These are phyloP conservation scores for Vesta saturnalis DNA, from an alignment of 2,888 invertebrate species.

Conservation along the genomic window DNA sequence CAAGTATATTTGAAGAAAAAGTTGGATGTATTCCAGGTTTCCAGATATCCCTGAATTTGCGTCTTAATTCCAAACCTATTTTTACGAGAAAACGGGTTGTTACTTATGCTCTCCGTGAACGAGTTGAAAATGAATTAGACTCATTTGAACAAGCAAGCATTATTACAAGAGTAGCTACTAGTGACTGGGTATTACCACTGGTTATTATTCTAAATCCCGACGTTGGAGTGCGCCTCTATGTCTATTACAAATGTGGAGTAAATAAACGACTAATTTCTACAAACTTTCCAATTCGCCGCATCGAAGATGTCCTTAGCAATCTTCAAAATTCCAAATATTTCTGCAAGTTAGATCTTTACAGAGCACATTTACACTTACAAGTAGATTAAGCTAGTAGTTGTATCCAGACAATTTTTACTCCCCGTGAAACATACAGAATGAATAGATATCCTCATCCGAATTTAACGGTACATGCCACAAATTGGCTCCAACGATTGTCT, in stretches of 20 bases:
- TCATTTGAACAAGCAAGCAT: neutral
- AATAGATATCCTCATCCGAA: neutral
- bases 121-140: neutral
- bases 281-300: too few relatives aligned
- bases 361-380: neutral
- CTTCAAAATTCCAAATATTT: too few relatives aligned
- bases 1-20: neutral
- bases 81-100: too few relatives aligned
- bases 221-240: neutral
- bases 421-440: neutral
- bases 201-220: neutral
- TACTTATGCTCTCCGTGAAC: neutral
- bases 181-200: neutral
- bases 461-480: neutral
- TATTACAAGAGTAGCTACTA: neutral
- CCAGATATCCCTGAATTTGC: neutral
- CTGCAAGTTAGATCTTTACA: too few relatives aligned
- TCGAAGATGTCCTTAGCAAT: neutral
- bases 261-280: neutral
- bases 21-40: too few relatives aligned
- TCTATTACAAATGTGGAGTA: neutral
- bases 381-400: neutral
- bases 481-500: neutral
- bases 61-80: too few relatives aligned
- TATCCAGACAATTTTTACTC: too few relatives aligned